Evolutionary conservation across 2,113 vertebrate species (phyloP).

Genomic region (Paraplagusia blochii): DNA sequence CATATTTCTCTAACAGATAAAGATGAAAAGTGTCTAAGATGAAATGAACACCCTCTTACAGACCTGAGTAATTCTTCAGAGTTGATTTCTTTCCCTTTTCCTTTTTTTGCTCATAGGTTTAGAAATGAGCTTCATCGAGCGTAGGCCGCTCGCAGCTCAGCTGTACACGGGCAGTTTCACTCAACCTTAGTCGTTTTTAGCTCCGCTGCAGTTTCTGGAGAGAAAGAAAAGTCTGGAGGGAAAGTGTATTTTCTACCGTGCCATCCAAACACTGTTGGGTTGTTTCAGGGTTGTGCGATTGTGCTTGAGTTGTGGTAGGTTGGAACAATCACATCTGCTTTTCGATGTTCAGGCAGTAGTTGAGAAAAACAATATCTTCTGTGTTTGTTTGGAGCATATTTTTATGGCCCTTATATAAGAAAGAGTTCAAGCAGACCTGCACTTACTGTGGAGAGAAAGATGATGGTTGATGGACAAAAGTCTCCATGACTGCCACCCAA

Average conservation of each 20-base stretch:
- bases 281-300: slow-evolving; percentile 19
- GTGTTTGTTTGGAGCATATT: slow-evolving; percentile 6
- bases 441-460: slow-evolving; percentile 66
- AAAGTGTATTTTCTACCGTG: slow-evolving; percentile 25
- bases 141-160: slow-evolving; percentile 42
- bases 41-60: background rate
- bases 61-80: slow-evolving; percentile 10
- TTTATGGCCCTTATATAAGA: slow-evolving; percentile 57
- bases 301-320: slow-evolving; percentile 17
- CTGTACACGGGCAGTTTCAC: slow-evolving; percentile 37
- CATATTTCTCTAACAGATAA: slow-evolving; percentile 1
- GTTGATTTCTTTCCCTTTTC: too few relatives aligned
- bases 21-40: background rate
- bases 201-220: slow-evolving; percentile 31
- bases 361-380: slow-evolving; percentile 58
- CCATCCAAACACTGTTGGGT: slow-evolving; percentile 37
- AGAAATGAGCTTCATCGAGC: slow-evolving; percentile 41
- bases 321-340: slow-evolving; percentile 31
- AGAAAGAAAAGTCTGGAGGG: slow-evolving; percentile 23
- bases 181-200: slow-evolving; percentile 29
- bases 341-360: slow-evolving; percentile 47
- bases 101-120: too few relatives aligned
- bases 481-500: too few relatives aligned
- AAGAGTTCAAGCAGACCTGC: slow-evolving; percentile 61
- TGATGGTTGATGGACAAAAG: slow-evolving; percentile 68